Evolutionary conservation across 2,888 invertebrate species (phyloP).

Genomic region (Teleiodes luculella): DNA sequence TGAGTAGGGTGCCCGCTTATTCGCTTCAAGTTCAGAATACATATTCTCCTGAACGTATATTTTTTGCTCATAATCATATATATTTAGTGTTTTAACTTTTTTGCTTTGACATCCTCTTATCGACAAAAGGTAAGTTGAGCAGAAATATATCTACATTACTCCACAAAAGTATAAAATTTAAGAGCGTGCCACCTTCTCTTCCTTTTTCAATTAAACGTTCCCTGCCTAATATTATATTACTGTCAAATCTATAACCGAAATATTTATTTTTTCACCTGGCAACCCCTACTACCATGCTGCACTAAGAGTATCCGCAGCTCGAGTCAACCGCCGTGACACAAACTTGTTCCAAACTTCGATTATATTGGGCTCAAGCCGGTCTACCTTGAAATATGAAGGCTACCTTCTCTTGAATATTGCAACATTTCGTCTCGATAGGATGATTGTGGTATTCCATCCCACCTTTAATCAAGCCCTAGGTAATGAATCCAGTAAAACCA

Average conservation of each 20-base stretch:
- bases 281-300: background rate
- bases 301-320: conserved; percentile 32
- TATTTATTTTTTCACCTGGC: background rate
- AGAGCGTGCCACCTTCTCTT: too few species aligned
- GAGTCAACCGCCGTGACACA: conserved; percentile 48
- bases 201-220: too few species aligned
- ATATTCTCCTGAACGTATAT: too few species aligned
- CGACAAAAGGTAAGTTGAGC: too few species aligned
- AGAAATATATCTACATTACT: too few species aligned
- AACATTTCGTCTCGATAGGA: conserved; percentile 42
- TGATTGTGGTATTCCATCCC: conserved; percentile 31
- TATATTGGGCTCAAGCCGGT: conserved; percentile 50
- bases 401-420: conserved; percentile 32
- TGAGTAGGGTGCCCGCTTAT: background rate
- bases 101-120: too few species aligned
- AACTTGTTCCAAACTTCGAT: conserved; percentile 60
- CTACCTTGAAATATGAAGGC: conserved; percentile 66
- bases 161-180: too few species aligned
- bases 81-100: too few species aligned
- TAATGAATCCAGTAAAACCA: background rate
- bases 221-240: background rate
- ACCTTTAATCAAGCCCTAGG: conserved; percentile 2
- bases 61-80: too few species aligned
- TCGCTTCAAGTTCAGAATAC: background rate
- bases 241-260: background rate